A percentile compares a stretch with the other conserved stretches of the same genome.
Conservation (phyloP, 1,140 invertebrate species). For the Drosophila miranda region DNA sequence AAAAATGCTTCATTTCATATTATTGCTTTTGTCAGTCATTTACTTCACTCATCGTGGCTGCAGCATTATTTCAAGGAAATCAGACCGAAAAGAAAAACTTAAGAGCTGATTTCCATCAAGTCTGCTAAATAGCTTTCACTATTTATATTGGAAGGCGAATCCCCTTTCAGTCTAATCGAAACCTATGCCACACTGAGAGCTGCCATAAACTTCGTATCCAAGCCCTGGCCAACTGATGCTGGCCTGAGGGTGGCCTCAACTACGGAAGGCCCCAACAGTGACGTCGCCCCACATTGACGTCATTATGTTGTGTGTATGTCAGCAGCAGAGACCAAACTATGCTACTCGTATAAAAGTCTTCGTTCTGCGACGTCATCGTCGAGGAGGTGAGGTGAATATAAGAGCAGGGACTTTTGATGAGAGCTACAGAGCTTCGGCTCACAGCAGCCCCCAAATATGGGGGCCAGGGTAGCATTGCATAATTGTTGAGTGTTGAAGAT, state of each 20-base stretch:
- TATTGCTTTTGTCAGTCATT: no score
- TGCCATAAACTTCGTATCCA: neutral
- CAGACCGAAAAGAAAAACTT: no score
- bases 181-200: neutral
- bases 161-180: no score
- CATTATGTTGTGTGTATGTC: constrained; percentile 49
- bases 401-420: constrained; percentile 32
- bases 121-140: no score
- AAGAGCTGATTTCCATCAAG: no score
- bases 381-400: constrained; percentile 2
- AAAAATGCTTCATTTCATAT: no score
- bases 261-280: neutral
- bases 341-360: constrained; percentile 40
- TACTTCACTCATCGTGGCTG: no score
- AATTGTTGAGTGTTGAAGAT: constrained; percentile 61
- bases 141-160: no score
- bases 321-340: no score
- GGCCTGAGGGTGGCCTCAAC: neutral
- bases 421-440: constrained; percentile 14
- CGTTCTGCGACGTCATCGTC: constrained; percentile 54
- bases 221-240: constrained; percentile 1
- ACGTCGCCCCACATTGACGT: constrained; percentile 42
- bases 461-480: constrained; percentile 55
- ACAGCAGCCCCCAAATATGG: constrained; percentile 30
- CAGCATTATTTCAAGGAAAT: no score